A percentile compares a stretch with the other conserved stretches of the same genome.
These are phyloP conservation scores for Crypturellus tataupa DNA, from an alignment of 2,797 vertebrate genomes.

Conservation along the genomic window DNA sequence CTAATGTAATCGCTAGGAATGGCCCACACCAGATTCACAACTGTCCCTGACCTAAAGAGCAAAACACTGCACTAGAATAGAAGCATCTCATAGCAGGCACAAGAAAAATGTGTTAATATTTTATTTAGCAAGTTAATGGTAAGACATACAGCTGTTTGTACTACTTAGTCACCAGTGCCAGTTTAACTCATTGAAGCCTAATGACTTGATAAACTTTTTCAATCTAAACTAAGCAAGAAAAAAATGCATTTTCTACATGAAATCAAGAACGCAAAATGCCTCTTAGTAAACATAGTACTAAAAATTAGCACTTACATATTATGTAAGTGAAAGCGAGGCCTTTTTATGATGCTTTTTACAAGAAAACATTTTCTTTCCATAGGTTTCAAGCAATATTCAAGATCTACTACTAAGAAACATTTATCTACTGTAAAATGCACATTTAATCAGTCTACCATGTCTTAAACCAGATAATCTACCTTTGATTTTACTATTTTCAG, in stretches of 20 bases:
- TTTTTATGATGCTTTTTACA: constrained; percentile 49
- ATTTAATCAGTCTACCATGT: constrained; percentile 47
- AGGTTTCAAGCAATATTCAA: constrained; percentile 60
- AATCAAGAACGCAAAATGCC: constrained; percentile 52
- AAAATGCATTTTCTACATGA: constrained; percentile 60
- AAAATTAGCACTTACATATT: constrained; percentile 53
- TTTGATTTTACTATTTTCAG: constrained; percentile 9
- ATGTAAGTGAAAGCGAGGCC: constrained; percentile 64
- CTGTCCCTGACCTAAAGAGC: constrained; percentile 4
- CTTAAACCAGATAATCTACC: constrained; percentile 39
- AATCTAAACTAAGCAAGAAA: constrained; percentile 50
- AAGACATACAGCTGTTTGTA: constrained; percentile 69
- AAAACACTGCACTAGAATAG: constrained; percentile 25
- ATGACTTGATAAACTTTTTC: constrained; percentile 16
- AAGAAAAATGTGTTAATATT: constrained; percentile 71
- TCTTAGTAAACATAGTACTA: constrained; percentile 37
- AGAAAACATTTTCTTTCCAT: constrained; percentile 32
- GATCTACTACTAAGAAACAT: constrained; percentile 57
- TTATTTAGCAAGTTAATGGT: constrained; percentile 72
- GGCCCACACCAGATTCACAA: neutral
- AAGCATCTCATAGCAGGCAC: constrained; percentile 64
- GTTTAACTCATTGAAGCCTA: constrained; percentile 40
- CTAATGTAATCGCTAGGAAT: neutral
- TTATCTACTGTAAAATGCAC: constrained; percentile 47
- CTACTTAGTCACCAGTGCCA: constrained; percentile 57